phyloP scores from a whole-genome alignment of 2,888 invertebrate species.

The Mechanitis mazaeus region DNA sequence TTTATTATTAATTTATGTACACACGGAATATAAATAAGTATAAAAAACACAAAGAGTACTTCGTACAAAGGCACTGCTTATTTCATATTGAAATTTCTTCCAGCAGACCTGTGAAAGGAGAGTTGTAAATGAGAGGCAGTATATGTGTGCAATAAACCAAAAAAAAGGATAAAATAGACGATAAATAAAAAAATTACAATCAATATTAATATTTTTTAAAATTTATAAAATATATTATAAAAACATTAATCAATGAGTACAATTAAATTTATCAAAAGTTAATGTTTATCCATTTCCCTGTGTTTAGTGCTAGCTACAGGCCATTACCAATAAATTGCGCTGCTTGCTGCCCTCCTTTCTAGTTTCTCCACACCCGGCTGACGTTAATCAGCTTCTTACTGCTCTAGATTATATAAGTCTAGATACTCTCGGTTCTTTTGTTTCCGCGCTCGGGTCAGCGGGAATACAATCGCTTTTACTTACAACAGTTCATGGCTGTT shows the following conservation, averaged over 20 bases:
- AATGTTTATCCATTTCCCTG: conserved; percentile 51
- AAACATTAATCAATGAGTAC: not conserved
- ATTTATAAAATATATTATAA: too few species aligned
- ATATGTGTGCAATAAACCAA: too few species aligned
- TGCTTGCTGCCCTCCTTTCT: conserved; percentile 52
- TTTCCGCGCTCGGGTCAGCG: conserved; percentile 46
- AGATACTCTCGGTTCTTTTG: conserved; percentile 46
- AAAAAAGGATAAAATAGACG: too few species aligned
- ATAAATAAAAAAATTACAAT: too few species aligned
- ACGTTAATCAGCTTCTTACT: conserved; percentile 67
- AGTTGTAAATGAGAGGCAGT: too few species aligned
- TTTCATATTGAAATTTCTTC: too few species aligned
- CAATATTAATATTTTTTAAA: too few species aligned
- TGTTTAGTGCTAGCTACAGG: conserved; percentile 55
- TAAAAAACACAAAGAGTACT: too few species aligned
- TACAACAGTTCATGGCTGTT: conserved; percentile 41
- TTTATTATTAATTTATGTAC: too few species aligned
- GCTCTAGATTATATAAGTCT: conserved; percentile 56
- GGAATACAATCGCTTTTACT: conserved; percentile 43
- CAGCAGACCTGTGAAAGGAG: too few species aligned
- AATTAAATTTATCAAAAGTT: conserved; percentile 31
- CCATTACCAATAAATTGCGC: conserved; percentile 68
- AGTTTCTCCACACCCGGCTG: conserved; percentile 46
- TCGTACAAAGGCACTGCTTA: too few species aligned
- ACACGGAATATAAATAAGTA: too few species aligned